Evolutionary conservation across 2,797 vertebrate species (phyloP).

Genomic region (Astyanax mexicanus): DNA sequence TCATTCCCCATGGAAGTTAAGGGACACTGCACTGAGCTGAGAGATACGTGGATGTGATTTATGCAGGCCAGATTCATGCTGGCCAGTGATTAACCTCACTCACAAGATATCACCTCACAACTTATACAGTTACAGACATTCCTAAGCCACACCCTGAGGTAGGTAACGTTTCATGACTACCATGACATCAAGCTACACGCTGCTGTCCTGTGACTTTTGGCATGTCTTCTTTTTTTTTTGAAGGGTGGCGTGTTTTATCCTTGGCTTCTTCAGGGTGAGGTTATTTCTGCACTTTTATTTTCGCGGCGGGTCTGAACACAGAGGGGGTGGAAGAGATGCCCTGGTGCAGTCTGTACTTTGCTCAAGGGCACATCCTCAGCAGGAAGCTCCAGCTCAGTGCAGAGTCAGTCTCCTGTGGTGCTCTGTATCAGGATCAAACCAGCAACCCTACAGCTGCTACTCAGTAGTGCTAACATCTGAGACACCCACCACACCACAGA

Average conservation of each 20-base stretch:
- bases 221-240: not conserved
- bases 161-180: no score
- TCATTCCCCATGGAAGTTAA: no score
- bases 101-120: no score
- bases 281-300: not conserved
- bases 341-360: constrained; percentile 6
- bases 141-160: no score
- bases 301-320: not conserved
- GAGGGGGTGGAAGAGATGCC: not conserved
- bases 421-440: not conserved
- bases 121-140: no score
- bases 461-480: not conserved
- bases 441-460: not conserved
- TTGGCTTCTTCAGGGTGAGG: not conserved
- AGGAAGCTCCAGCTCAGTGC: constrained; percentile 1
- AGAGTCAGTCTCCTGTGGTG: not conserved
- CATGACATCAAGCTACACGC: no score
- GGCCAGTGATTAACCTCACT: no score
- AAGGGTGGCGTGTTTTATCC: not conserved
- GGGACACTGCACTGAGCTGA: no score
- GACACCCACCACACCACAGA: not conserved
- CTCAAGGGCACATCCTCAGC: not conserved
- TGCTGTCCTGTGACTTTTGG: no score
- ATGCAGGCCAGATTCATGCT: no score
- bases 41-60: no score